Base-by-base conservation (phyloP, 2,797 vertebrate genomes). In the Potorous gilbertii region DNA sequence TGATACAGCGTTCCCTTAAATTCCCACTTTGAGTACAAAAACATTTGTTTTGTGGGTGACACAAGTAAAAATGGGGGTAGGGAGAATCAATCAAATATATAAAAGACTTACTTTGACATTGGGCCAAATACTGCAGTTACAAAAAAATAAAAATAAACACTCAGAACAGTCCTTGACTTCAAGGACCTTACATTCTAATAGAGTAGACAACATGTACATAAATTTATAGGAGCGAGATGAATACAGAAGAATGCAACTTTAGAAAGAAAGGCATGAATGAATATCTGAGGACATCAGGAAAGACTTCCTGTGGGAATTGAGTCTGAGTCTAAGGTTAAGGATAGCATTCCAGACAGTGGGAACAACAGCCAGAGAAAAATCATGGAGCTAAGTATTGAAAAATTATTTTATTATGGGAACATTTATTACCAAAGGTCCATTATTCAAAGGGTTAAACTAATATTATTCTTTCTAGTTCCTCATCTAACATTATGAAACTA, bases 1-100 rank as follows among this genome's bases (percentile, higher is more conserved):
- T 97, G 96, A 97, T 96, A 97, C 95, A 97, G 54, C n/a, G 95
- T 74, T 92, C 50, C 0, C 94, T 96, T 96, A 95, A 94, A 97
- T 96, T 97, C 92, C 40, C 92, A 96, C 94, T 95, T 97, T 97
- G 92, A 56, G 92, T 95, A 97, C 54, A 95, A 96, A 94, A 97
- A 92, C 57, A 94, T 90, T 11, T 92, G 1, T 90, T 0, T 62
- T 46, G 74, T 87, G 40, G 40, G 74, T 46, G 74, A 87, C 34
- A 40, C 40, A 87, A 87, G 40, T 24, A 50, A 81, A 81, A 27
- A 40, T 18, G 74, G n/a, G 74, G 16, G 21, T 52, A 50, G 40
- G 40, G 74, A 46, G 40, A 81, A 46, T 81, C 74, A 81, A 81
- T 24, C 40, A 46, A 81, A 81, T 87, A 46, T 46, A 87, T 46